phyloP scores from a whole-genome alignment of 2,113 vertebrate species.

The Myocastor coypus region DNA sequence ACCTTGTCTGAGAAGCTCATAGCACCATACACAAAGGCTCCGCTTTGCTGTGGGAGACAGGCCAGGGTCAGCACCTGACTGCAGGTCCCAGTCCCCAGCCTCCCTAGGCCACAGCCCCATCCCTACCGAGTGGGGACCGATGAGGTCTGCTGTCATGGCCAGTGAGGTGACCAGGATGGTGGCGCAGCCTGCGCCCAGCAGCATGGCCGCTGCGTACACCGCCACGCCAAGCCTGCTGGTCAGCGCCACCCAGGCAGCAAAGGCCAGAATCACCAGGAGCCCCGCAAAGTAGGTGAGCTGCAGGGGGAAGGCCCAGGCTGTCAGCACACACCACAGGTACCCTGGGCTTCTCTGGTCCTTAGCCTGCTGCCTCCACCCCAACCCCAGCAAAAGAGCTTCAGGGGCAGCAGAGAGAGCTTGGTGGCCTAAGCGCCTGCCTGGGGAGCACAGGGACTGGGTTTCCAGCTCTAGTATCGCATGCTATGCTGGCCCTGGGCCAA shows the following conservation, averaged over 20 bases:
- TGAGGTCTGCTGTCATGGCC: conserved; percentile 97
- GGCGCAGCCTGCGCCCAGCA: conserved; percentile 93
- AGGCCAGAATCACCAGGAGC: conserved; percentile 92
- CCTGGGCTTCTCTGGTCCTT: not conserved
- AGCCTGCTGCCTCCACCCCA: not conserved
- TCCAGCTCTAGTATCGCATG: too few species aligned
- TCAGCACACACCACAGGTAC: accelerated
- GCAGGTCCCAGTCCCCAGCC: accelerated
- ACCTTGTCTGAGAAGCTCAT: conserved; percentile 98
- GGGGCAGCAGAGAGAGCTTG: too few species aligned
- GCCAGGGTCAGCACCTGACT: not conserved
- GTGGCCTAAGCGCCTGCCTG: too few species aligned
- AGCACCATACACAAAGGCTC: conserved; percentile 95
- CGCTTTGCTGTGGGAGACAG: conserved; percentile 90
- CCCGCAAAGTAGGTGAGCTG: conserved; percentile 95
- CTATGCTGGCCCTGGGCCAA: too few species aligned
- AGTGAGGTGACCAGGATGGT: conserved; percentile 96
- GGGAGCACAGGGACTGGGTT: too few species aligned
- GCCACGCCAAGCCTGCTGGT: conserved; percentile 82
- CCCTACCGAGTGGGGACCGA: conserved; percentile 92
- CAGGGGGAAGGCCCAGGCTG: accelerated
- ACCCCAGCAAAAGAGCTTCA: not conserved
- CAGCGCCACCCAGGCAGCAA: conserved; percentile 94
- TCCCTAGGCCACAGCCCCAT: accelerated
- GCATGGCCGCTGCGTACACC: conserved; percentile 89